These are phyloP conservation scores for Diploptera punctata DNA, from an alignment of 2,888 invertebrate species.

Conservation along the genomic window DNA sequence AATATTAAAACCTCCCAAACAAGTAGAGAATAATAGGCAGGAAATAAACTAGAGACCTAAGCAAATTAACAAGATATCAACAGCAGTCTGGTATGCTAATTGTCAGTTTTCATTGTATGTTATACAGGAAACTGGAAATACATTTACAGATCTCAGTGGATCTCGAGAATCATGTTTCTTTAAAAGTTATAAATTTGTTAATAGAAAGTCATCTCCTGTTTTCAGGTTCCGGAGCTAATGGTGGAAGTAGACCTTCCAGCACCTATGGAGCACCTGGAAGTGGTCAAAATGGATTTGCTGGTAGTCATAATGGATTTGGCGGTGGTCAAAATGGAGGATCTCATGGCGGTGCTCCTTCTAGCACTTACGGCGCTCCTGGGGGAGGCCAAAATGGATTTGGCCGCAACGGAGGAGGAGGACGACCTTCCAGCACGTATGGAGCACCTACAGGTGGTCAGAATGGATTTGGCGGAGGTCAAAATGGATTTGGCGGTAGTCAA, in stretches of 20 bases:
- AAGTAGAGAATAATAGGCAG: no score
- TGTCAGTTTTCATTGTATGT: no score
- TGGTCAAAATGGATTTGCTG: constrained; percentile 22
- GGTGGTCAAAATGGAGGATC: not conserved
- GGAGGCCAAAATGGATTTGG: constrained; percentile 25
- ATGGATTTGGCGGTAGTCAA: constrained; percentile 30
- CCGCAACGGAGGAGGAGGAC: not conserved
- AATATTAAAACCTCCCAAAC: no score
- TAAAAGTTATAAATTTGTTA: no score
- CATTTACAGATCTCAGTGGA: no score
- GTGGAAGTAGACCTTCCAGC: constrained; percentile 32
- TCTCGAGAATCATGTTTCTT: no score
- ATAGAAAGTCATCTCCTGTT: no score
- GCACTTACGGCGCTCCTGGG: constrained; percentile 36
- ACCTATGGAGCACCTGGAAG: constrained; percentile 34
- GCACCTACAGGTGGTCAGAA: constrained; percentile 17
- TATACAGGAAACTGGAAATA: no score
- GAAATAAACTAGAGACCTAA: no score
- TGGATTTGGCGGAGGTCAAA: constrained; percentile 17
- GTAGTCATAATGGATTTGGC: constrained; percentile 1
- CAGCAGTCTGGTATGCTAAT: no score
- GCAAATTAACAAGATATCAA: no score
- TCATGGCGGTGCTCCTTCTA: constrained; percentile 31
- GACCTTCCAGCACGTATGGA: constrained; percentile 24
- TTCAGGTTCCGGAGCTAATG: no score